These are phyloP conservation scores for Pungitius pungitius DNA, from an alignment of 2,113 vertebrate species.

Conservation along the genomic window DNA sequence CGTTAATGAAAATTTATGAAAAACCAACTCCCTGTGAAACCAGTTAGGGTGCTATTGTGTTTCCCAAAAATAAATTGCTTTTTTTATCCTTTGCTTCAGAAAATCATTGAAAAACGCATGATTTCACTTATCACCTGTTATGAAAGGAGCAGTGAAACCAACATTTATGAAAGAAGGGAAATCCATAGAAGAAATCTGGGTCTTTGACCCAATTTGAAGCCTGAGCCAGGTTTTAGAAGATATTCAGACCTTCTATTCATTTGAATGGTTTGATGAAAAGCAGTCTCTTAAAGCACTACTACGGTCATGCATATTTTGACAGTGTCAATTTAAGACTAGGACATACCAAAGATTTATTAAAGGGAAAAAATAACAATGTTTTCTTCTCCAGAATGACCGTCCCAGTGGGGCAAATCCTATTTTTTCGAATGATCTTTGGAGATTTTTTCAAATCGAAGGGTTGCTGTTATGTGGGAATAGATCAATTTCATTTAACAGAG, in stretches of 20 bases:
- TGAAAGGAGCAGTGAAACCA: conserved; percentile 37
- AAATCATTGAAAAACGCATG: conserved; percentile 45
- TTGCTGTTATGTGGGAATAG: neutral
- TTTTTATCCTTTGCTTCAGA: conserved; percentile 37
- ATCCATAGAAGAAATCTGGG: conserved; percentile 39
- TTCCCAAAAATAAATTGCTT: conserved; percentile 53
- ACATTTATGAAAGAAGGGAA: conserved; percentile 34
- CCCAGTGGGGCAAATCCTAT: conserved; percentile 19
- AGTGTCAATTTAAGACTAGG: neutral
- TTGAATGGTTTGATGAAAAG: conserved; percentile 18
- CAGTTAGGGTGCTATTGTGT: conserved; percentile 29
- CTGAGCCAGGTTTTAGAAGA: neutral
- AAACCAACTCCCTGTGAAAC: conserved; percentile 57
- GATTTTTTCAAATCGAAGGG: conserved; percentile 3
- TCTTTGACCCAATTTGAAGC: conserved; percentile 25
- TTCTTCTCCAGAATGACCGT: neutral
- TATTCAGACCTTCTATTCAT: conserved; percentile 5
- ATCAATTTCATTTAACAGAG: conserved; percentile 36
- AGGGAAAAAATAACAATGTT: neutral
- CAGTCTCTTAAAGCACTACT: neutral
- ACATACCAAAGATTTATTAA: neutral
- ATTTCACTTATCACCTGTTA: conserved; percentile 38
- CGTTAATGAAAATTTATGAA: conserved; percentile 69
- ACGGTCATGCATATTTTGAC: conserved; percentile 3
- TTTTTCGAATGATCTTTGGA: conserved; percentile 34